Conservation (phyloP, 2,888 invertebrate genomes). For the Zhuqinia jingwanae region DNA sequence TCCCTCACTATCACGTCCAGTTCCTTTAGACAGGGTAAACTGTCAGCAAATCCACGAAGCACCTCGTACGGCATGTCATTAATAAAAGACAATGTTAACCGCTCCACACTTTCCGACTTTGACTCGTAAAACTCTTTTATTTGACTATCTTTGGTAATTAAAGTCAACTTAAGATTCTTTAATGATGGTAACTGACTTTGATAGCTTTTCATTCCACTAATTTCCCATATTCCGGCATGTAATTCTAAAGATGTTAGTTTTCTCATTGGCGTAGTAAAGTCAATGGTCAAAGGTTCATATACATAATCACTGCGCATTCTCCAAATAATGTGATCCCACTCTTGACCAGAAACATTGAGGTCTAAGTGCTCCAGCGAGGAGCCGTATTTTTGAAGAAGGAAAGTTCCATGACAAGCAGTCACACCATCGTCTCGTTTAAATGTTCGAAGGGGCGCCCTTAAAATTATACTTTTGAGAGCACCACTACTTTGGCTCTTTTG, state of each 20-base stretch:
- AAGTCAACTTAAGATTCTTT: conserved; percentile 45
- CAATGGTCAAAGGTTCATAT: conserved; percentile 44
- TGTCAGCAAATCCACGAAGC: conserved; percentile 37
- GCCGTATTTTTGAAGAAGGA: conserved; percentile 8
- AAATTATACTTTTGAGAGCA: not conserved
- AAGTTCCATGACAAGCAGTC: conserved; percentile 34
- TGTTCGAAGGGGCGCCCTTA: conserved; percentile 40
- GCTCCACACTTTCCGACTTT: conserved; percentile 21
- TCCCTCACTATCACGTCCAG: conserved; percentile 28
- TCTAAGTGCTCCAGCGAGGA: conserved; percentile 12
- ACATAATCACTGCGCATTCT: conserved; percentile 35
- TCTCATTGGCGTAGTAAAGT: conserved; percentile 11
- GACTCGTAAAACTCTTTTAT: conserved; percentile 35
- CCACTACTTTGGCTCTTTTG: not conserved
- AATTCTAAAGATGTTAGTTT: conserved; percentile 35
- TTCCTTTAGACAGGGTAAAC: conserved; percentile 26
- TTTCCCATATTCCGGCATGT: conserved; percentile 53
- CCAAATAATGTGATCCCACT: conserved; percentile 58
- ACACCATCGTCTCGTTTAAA: conserved; percentile 36
- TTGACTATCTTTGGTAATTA: conserved; percentile 39
- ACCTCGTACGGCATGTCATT: conserved; percentile 39
- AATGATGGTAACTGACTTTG: conserved; percentile 11
- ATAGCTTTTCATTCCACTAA: conserved; percentile 40
- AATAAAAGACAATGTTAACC: conserved; percentile 31
- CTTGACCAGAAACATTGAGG: conserved; percentile 19